Percentiles rank a stretch among this genome's conserved stretches.
These are phyloP conservation scores for Pilophorus perplexus DNA, from an alignment of 2,888 invertebrate species.

Conservation along the genomic window DNA sequence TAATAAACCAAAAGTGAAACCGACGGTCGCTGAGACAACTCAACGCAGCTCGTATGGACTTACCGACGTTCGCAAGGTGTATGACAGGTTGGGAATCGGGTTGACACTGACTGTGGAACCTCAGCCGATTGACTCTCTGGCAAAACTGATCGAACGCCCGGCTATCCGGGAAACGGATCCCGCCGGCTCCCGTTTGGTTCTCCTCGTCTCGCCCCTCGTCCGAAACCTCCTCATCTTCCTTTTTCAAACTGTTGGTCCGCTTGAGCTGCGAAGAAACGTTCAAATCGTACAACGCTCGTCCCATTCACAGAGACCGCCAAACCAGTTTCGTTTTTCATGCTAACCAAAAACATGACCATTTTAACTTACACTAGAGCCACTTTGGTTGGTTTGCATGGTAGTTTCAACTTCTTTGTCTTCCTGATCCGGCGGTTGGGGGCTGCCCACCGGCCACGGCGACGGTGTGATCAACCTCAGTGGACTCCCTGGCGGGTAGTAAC, in stretches of 20 bases:
- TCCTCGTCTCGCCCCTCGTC: constrained; percentile 35
- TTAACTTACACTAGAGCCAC: constrained; percentile 31
- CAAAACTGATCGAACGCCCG: constrained; percentile 59
- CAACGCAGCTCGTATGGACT: no score
- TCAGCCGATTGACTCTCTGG: constrained; percentile 57
- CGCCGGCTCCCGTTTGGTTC: constrained; percentile 55
- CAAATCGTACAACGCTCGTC: no score
- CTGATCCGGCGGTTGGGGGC: constrained; percentile 43
- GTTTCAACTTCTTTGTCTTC: constrained; percentile 48
- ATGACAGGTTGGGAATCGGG: constrained; percentile 39
- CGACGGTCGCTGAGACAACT: no score
- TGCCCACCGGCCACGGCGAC: constrained; percentile 16
- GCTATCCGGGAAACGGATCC: constrained; percentile 62
- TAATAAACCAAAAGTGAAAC: neutral
- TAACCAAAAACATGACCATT: neutral
- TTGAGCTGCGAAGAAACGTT: constrained; percentile 34
- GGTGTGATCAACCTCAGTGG: constrained; percentile 46
- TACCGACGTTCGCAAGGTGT: constrained; percentile 38
- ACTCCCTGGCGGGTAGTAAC: constrained; percentile 45
- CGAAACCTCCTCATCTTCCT: constrained; percentile 33
- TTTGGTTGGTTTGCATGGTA: constrained; percentile 40
- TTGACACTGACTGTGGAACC: constrained; percentile 63
- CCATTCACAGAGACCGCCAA: no score
- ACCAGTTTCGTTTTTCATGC: no score
- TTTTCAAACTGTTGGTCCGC: constrained; percentile 11